Base-by-base conservation (phyloP, 2,113 vertebrate species). In the Empidonax traillii region DNA sequence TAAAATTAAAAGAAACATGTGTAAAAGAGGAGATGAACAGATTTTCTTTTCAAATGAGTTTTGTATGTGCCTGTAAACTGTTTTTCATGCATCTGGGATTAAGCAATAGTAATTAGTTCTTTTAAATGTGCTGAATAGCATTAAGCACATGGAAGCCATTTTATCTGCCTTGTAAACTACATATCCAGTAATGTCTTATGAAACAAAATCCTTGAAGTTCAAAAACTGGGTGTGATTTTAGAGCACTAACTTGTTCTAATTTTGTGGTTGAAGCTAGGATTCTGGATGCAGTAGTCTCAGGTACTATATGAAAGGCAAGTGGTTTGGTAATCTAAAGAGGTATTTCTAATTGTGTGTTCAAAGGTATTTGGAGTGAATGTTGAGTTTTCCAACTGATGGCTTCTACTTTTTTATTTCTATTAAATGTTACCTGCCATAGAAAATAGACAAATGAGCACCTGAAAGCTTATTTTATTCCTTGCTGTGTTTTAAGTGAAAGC, bases 401-500 rank as follows among this genome's bases (percentile, higher is more conserved):
- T 93, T 75, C 43, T 74, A 51, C 9, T 62, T 14, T 77, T 73
- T 18, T 61, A 58, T 65, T 90, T 85, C 46, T 76, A 2, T 88
- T 89, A 47, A 77, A 49, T 93, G 39, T 91, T 95, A 88, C 53
- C 49, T 84, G 55, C 58, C 24, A 44, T 67, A 77, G 67, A 44
- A 89, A 96, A 78, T 16, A 46, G 66, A 30, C 44, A 69, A 88
- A 55, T 20, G 8, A 90, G 12, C 44, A 46, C 37, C 31, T 80
- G 41, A 72, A 90, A 94, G 44, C 43, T 94, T 43, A 47, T 96
- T 95, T 92, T 91, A 84, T 95, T 95, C 71, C 53, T 95, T 95
- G 35, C 37, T 94, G 71, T 96, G 95, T 92, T 92, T 96, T 94
- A 88, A 96, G 86, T 63, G 76, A 88, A 88, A 98, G 75, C 33